phyloP scores from a whole-genome alignment of 2,113 vertebrate species.

The Dunckerocampus dactyliophorus region DNA sequence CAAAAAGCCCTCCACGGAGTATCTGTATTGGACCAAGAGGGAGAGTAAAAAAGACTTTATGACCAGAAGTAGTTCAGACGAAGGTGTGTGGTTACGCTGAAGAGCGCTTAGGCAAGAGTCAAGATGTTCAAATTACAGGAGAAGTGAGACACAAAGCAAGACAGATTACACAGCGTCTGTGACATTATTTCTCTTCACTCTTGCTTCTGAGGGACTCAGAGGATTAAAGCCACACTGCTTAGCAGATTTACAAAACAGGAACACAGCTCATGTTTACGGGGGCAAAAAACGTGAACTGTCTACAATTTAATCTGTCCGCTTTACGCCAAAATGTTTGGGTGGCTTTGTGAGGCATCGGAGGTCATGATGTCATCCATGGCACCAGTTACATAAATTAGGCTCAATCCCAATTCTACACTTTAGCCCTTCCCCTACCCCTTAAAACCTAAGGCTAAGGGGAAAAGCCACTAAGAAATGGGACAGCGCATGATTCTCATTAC shows the following conservation, averaged over 20 bases:
- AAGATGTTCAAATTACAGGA: conserved; percentile 3
- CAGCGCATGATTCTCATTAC: too few species aligned
- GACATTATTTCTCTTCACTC: not conserved
- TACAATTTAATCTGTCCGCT: conserved; percentile 23
- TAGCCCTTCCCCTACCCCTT: too few species aligned
- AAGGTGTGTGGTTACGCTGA: not conserved
- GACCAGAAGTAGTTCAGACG: conserved; percentile 10
- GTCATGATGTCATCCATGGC: conserved; percentile 25
- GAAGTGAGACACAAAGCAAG: not conserved
- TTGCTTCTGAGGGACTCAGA: conserved; percentile 10
- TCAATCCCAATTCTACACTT: too few species aligned
- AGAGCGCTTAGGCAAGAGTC: not conserved
- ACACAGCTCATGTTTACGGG: too few species aligned
- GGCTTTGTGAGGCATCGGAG: conserved; percentile 23
- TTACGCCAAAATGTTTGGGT: conserved; percentile 17
- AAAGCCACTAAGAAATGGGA: too few species aligned
- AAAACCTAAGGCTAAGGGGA: too few species aligned
- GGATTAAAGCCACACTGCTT: conserved; percentile 24
- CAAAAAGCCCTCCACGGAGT: conserved; percentile 88
- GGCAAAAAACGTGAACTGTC: conserved; percentile 7
- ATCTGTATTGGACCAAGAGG: conserved; percentile 68
- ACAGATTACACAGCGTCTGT: not conserved
- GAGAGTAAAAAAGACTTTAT: not conserved
- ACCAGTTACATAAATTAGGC: conserved; percentile 30
- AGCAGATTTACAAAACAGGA: conserved; percentile 28